Conservation (phyloP, 2,888 invertebrate genomes). For the Cancer borealis region DNA sequence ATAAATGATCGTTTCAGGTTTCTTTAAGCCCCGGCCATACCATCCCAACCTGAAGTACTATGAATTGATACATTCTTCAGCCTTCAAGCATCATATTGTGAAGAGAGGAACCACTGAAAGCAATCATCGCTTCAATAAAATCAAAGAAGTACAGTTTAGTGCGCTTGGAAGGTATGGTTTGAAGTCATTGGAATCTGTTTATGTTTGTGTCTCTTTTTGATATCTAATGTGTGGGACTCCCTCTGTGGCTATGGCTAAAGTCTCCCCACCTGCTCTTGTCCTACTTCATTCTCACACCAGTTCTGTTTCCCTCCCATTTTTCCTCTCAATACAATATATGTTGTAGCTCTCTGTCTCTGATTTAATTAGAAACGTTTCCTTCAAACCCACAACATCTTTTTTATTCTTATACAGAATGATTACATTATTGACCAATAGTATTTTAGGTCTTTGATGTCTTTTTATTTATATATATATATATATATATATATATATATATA, state of each 20-base stretch:
- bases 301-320: too few species aligned
- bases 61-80: conserved; percentile 88
- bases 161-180: conserved; percentile 85
- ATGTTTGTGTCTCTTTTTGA: neutral
- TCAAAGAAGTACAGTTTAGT: conserved; percentile 91
- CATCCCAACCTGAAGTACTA: conserved; percentile 82
- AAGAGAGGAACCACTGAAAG: conserved; percentile 91
- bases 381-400: too few species aligned
- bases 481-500: too few species aligned
- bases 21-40: conserved; percentile 49
- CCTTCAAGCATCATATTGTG: conserved; percentile 88
- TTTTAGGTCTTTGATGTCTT: too few species aligned
- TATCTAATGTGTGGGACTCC: neutral
- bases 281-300: too few species aligned
- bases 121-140: conserved; percentile 90
- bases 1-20: conserved; percentile 45
- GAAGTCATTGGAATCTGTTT: neutral
- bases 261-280: too few species aligned
- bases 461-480: too few species aligned
- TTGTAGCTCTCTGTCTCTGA: too few species aligned
- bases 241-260: neutral
- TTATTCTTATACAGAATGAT: too few species aligned
- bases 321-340: too few species aligned
- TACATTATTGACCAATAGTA: too few species aligned
- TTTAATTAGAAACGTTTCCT: too few species aligned